phyloP scores from a whole-genome alignment of 2,113 vertebrate genomes.

The Lichenostomus cassidix region DNA sequence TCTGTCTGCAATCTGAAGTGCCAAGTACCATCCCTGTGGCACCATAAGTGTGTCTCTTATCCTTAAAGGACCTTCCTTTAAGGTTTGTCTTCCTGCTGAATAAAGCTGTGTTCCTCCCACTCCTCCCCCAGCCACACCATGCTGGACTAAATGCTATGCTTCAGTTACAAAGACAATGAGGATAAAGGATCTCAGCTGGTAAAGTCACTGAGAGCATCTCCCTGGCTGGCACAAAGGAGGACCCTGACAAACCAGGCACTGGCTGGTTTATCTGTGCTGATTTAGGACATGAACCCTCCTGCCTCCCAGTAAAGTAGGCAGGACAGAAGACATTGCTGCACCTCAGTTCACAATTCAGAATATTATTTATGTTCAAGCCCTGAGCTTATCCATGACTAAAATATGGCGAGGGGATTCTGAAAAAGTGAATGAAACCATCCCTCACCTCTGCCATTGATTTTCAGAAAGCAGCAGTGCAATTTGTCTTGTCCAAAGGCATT shows the following conservation, averaged over 20 bases:
- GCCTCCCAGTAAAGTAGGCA: background rate
- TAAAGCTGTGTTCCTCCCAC: background rate
- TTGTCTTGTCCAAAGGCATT: conserved; percentile 20
- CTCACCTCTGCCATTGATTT: background rate
- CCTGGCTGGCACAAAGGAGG: background rate
- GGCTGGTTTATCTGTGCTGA: background rate
- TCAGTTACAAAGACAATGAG: background rate
- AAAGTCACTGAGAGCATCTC: background rate
- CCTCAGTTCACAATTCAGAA: background rate
- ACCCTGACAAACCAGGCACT: background rate
- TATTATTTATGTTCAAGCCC: background rate
- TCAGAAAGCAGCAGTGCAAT: background rate
- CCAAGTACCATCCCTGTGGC: conserved; percentile 6
- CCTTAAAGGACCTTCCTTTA: conserved; percentile 54
- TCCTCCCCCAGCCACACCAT: background rate
- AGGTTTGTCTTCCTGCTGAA: conserved; percentile 6
- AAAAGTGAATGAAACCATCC: background rate
- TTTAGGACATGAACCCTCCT: background rate
- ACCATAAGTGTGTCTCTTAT: conserved; percentile 12
- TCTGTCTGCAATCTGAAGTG: conserved; percentile 37
- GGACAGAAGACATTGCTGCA: background rate
- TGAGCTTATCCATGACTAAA: background rate
- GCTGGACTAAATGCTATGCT: background rate
- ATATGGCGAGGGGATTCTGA: background rate
- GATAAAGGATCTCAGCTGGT: background rate